A percentile compares a stretch with the other conserved stretches of the same genome.
phyloP scores from a whole-genome alignment of 2,113 vertebrate species.

The Ovis aries region ARS-UI_Ramb_v3.0 NC_056070.1:20563001-20563500 shows the following conservation, averaged over 20 bases:
- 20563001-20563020: background rate
- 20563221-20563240: background rate
- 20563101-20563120: slow-evolving; percentile 48
- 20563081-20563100: slow-evolving; percentile 30
- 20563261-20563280: background rate
- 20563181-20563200: slow-evolving; percentile 35
- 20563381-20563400: background rate
- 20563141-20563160: slow-evolving; percentile 39
- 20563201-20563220: background rate
- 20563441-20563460: background rate
- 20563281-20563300: background rate
- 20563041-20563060: slow-evolving; percentile 49
- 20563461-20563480: background rate
- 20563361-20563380: background rate
- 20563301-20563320: background rate
- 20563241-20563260: slow-evolving; percentile 32
- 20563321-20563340: background rate
- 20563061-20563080: slow-evolving; percentile 41
- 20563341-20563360: background rate
- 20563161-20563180: slow-evolving; percentile 34
- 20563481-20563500: background rate
- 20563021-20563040: background rate
- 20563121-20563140: slow-evolving; percentile 47
- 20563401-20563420: background rate
- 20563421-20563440: background rate